These are phyloP conservation scores for Ambastaia sidthimunki DNA, from an alignment of 2,797 vertebrate genomes.

Conservation along the genomic window DNA sequence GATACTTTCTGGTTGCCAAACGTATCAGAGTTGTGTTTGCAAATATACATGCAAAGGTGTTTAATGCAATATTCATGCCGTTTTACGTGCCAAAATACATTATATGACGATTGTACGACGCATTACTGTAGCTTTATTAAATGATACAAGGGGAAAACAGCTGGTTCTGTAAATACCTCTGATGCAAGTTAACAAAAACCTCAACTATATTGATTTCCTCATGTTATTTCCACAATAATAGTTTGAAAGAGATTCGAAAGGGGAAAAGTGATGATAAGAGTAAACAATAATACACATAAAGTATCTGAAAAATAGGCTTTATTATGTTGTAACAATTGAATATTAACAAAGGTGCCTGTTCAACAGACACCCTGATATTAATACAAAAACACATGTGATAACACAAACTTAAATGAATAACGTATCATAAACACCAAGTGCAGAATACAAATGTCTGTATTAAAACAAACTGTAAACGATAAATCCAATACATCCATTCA, in stretches of 20 bases:
- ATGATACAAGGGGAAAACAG: too few species aligned
- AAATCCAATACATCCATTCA: slow-evolving; percentile 14
- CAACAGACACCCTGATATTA: slow-evolving; percentile 28
- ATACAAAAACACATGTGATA: slow-evolving; percentile 1
- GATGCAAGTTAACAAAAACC: too few species aligned
- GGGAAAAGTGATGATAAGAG: too few species aligned
- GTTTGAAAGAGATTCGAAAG: background rate
- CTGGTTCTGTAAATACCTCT: too few species aligned
- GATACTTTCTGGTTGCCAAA: background rate
- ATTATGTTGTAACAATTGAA: slow-evolving; percentile 19
- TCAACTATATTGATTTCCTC: background rate
- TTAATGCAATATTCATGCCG: too few species aligned
- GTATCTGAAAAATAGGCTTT: slow-evolving; percentile 34
- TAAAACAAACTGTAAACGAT: background rate
- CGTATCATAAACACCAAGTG: slow-evolving; percentile 1
- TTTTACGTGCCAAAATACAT: too few species aligned
- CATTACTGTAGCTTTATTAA: too few species aligned
- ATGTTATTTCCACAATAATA: background rate
- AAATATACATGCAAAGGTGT: too few species aligned
- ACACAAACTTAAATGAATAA: background rate
- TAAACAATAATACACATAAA: background rate
- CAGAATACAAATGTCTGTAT: background rate
- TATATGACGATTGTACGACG: too few species aligned
- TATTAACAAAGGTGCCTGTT: slow-evolving; percentile 39
- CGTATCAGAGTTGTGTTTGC: too few species aligned